Evolutionary conservation across 2,797 vertebrate species (phyloP), one percentile per base, ranked within the genome.

Genomic region (Cirrhinus mrigala): DNA sequence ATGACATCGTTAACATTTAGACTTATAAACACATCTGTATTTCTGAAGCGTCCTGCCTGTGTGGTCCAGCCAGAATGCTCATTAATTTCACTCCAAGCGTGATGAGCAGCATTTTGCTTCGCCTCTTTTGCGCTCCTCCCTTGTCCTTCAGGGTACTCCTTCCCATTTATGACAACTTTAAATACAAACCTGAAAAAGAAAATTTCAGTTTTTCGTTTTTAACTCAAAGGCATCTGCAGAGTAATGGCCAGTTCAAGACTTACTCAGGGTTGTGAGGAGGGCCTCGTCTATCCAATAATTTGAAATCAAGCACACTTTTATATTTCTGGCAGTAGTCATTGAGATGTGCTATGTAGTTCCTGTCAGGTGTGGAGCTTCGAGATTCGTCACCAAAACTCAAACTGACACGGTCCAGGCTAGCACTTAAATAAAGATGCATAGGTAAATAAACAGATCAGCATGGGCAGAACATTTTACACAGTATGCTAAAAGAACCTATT

Each of bases 71-170:
- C 87, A 0, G 90, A 85, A n/a, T 91, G 85, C 15, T 88, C 85
- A 14, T 88, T 16, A 44, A 95, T 87, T 9, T 81, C 75, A 22
- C 2, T n/a, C 90, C 83, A 93, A 22, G 95, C 94, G 15, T 82
- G 10, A 6, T 88, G 85, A 2, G 95, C 95, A 27, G 95, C 94
- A 0, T 89, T 89, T 70, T 94, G 93, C 86, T 89, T 94, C 16
- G 95, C 95, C 20, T 95, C 92, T 76, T 93, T 95, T 1, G 27
- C 0, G 3, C 0, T 94, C 27, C 87, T 95, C 18, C 94, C 95
- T 4, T 86, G 46, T 64, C 83, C 92, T 16, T 93, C 86, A 3
- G 93, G 88, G 56, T 92, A 96, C 2, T 92, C 85, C 58, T 60
- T 91, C 0, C 56, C 4, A 6, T 86, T 2, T 6, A 95, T 92